Base-by-base conservation (phyloP, 2,888 invertebrate species). In the Caradrina kadenii region DNA sequence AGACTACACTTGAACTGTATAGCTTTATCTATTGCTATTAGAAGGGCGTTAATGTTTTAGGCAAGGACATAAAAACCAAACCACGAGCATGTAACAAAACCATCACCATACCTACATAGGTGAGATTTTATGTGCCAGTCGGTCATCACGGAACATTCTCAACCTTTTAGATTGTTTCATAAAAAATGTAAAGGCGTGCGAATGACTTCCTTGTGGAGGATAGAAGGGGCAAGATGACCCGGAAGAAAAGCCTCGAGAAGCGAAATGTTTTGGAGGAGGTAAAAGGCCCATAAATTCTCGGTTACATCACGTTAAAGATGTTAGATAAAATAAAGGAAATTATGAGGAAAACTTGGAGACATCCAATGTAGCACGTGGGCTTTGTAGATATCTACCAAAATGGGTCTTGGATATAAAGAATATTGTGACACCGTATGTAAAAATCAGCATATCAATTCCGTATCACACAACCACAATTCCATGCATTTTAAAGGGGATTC, bases 111-210 rank as follows among this genome's bases (percentile, higher is more conserved):
- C 45, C 4, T 17, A 11, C 42, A 63, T 48, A 52, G 13, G 31
- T 52, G 63, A 61, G 35, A 60, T 60, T 68, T 65, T 70, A 63
- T 60, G 59, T 50, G 42, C 48, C 45, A 61, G 48, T 45, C 22
- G 55, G 74, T 66, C 69, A 76, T 74, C 72, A 69, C 64, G 72
- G 63, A 59, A 62, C 69, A 52, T 66, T 63, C 76, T 60, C 69
- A 78, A 73, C 83, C 80, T 76, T 79, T 74, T 55, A 72, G 70
- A 83, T 79, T 83, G 84, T 82, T 85, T 85, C 79, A 84, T 82
- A 82, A 83, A 85, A 84, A 78, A 86, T 82, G 73, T 79, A 82
- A 82, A 74, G 61, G 70, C 80, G 70, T 82, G 80, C 74, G 49
- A 84, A 85, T 83, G 73, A 79, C 76, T 76, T 83, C 71, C 69